phyloP scores from a whole-genome alignment of 2,888 invertebrate species.

The Lasioglossum malachurum region DNA sequence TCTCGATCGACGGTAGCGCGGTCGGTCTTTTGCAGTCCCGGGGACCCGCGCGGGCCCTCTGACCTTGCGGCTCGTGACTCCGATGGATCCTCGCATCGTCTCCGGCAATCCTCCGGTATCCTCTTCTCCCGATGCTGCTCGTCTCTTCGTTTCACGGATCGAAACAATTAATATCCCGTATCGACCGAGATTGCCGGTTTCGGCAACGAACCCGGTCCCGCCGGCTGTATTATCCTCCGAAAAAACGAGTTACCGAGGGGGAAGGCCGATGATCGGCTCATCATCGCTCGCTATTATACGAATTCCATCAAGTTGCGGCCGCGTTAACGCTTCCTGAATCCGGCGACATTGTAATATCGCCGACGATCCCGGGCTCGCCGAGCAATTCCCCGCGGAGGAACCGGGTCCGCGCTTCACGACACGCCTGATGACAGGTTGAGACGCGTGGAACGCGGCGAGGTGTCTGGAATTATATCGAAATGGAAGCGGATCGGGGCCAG shows the following conservation, averaged over 20 bases:
- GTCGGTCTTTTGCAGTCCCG: background rate
- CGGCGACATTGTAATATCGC: constrained; percentile 31
- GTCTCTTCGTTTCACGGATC: background rate
- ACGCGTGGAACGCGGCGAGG: constrained; percentile 66
- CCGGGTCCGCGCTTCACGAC: constrained; percentile 30
- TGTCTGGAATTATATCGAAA: constrained; percentile 69
- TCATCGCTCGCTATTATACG: constrained; percentile 23
- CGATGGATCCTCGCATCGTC: constrained; percentile 46
- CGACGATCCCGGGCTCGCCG: constrained; percentile 18
- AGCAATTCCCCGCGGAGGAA: background rate
- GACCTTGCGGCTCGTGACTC: constrained; percentile 34
- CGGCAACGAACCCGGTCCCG: background rate
- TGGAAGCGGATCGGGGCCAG: constrained; percentile 46
- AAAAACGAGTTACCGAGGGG: background rate
- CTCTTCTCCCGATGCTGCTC: background rate
- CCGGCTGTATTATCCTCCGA: background rate
- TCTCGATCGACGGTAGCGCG: constrained; percentile 53
- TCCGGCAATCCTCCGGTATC: background rate
- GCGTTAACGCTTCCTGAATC: constrained; percentile 25
- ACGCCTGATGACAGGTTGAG: constrained; percentile 66
- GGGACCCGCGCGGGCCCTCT: background rate
- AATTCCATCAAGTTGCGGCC: constrained; percentile 20
- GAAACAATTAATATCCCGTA: background rate
- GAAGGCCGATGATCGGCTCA: background rate
- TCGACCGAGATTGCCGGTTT: background rate